These are phyloP conservation scores for Eumerus sabulonum DNA, from an alignment of 2,888 invertebrate species.

Conservation along the genomic window DNA sequence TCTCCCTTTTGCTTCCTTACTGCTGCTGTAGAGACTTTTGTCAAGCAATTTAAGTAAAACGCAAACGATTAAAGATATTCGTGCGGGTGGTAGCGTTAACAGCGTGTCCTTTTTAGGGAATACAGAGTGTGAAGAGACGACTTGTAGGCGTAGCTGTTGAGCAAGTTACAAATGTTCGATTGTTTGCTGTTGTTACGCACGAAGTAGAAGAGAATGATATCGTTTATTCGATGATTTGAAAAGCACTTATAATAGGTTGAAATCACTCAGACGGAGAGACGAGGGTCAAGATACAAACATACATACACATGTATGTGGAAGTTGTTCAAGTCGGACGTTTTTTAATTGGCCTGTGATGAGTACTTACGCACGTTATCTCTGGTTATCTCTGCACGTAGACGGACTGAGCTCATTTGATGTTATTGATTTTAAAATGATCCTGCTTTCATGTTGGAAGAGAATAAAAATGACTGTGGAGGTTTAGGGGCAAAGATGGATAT, in stretches of 20 bases:
- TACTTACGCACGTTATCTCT: too few species aligned
- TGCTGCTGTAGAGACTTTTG: conserved; percentile 13
- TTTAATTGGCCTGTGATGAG: too few species aligned
- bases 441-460: too few species aligned
- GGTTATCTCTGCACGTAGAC: too few species aligned
- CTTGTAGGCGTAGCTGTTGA: conserved; percentile 26
- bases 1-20: too few species aligned
- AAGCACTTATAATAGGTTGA: conserved; percentile 49
- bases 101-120: conserved; percentile 12
- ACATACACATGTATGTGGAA: too few species aligned
- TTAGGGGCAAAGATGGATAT: too few species aligned
- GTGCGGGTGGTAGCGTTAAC: conserved; percentile 23
- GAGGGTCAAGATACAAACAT: too few species aligned
- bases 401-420: too few species aligned
- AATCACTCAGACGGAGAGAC: conserved; percentile 33
- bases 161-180: conserved; percentile 12
- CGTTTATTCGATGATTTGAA: conserved; percentile 59
- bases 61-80: conserved; percentile 43
- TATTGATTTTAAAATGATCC: too few species aligned
- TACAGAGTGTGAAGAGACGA: conserved; percentile 31
- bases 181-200: conserved; percentile 6
- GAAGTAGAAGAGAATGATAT: conserved; percentile 29
- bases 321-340: too few species aligned
- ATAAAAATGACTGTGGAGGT: too few species aligned
- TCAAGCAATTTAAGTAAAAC: conserved; percentile 45